phyloP scores from a whole-genome alignment of 1,140 invertebrate genomes.

The Pollicipes pollicipes region DNA sequence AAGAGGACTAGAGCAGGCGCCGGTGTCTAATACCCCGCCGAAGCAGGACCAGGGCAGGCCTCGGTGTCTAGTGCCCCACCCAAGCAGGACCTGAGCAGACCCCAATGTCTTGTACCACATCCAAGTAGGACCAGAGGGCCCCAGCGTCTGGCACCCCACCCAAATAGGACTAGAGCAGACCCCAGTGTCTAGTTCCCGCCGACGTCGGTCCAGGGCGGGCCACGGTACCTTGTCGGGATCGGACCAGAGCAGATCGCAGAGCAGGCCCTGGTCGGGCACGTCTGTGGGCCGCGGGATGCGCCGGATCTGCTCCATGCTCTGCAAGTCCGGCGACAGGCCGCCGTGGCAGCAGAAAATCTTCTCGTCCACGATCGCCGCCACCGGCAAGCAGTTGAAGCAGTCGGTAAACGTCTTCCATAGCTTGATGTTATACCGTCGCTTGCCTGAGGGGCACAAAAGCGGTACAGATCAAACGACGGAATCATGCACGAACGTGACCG shows the following conservation, averaged over 20 bases:
- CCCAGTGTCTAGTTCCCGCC: too few species aligned
- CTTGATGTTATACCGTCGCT: slow-evolving; percentile 85
- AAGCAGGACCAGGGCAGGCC: not conserved
- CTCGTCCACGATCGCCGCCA: slow-evolving; percentile 79
- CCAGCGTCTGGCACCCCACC: too few species aligned
- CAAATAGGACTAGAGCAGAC: too few species aligned
- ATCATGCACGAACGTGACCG: too few species aligned
- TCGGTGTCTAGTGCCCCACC: not conserved
- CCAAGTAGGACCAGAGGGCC: not conserved
- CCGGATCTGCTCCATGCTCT: slow-evolving; percentile 16
- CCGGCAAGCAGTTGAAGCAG: slow-evolving; percentile 95
- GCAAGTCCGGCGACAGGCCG: slow-evolving; percentile 60
- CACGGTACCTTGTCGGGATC: slow-evolving; percentile 32
- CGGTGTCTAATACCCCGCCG: not conserved
- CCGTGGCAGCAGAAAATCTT: slow-evolving; percentile 78
- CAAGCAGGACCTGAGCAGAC: too few species aligned
- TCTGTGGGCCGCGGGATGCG: slow-evolving; percentile 54
- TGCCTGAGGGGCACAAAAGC: not conserved
- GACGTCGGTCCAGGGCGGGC: too few species aligned
- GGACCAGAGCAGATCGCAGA: slow-evolving; percentile 40
- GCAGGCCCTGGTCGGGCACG: slow-evolving; percentile 60
- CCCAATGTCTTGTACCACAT: too few species aligned
- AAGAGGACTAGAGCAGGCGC: not conserved
- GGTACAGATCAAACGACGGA: too few species aligned
- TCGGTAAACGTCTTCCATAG: slow-evolving; percentile 98